These are phyloP conservation scores for Threskiornis aethiopicus DNA, from an alignment of 2,797 vertebrate genomes.

Conservation along the genomic window DNA sequence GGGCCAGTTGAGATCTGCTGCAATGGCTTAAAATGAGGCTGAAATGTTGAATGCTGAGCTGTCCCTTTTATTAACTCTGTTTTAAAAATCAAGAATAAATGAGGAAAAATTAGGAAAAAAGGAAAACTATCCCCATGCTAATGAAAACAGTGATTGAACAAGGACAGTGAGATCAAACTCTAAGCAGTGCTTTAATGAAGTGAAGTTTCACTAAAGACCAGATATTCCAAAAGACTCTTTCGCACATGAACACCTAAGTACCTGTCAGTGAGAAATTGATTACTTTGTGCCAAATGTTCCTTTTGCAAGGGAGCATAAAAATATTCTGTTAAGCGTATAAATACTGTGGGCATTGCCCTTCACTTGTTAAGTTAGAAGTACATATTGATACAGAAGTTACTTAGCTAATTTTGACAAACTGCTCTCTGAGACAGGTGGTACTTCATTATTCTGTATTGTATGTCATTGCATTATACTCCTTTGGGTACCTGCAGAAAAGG, in stretches of 20 bases:
- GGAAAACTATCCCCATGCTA: neutral
- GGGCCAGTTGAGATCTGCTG: neutral
- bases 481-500: neutral
- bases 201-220: neutral
- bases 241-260: neutral
- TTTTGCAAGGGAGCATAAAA: neutral
- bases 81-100: neutral
- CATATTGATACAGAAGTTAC: neutral
- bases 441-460: neutral
- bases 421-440: neutral
- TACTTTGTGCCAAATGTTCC: neutral
- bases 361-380: neutral
- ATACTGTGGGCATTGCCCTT: neutral
- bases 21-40: neutral
- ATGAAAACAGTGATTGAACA: neutral
- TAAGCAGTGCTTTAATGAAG: neutral
- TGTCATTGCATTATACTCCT: rapidly evolving
- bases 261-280: neutral
- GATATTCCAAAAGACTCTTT: neutral
- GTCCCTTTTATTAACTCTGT: neutral
- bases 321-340: neutral
- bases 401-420: neutral
- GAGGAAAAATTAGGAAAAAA: neutral
- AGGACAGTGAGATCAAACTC: neutral
- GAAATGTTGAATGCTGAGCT: neutral